A percentile compares a stretch with the other conserved stretches of the same genome.
Evolutionary conservation across 1,140 invertebrate genomes (phyloP).

Genomic region (Sarcophaga peregrina): DNA sequence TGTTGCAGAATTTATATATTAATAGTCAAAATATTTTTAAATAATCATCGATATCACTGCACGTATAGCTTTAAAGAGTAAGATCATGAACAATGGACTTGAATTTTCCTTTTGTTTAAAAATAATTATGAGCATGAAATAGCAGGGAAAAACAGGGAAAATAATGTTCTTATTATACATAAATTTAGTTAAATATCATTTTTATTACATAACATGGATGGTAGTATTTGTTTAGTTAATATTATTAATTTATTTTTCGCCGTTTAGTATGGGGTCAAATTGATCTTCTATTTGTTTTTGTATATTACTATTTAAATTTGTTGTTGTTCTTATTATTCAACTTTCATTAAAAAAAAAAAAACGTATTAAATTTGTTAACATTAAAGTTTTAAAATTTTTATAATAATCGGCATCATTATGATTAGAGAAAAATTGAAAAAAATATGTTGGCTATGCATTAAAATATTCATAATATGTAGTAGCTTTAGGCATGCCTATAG

Average conservation of each 20-base stretch:
- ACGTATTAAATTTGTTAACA: not conserved
- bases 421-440: not conserved
- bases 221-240: not conserved
- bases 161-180: not conserved
- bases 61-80: too few relatives aligned
- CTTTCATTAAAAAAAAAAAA: not conserved
- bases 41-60: too few relatives aligned
- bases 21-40: too few relatives aligned
- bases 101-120: too few relatives aligned
- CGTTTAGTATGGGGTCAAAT: conserved; percentile 14
- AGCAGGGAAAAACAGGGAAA: not conserved
- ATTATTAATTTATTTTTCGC: not conserved
- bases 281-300: conserved; percentile 1
- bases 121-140: too few relatives aligned
- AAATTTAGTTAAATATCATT: not conserved
- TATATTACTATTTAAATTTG: not conserved
- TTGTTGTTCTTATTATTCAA: not conserved
- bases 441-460: not conserved
- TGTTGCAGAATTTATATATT: too few relatives aligned
- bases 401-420: not conserved
- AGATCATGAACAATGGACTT: too few relatives aligned
- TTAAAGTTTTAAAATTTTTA: not conserved
- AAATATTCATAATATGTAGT: not conserved
- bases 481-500: not conserved
- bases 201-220: not conserved